These are phyloP conservation scores for Brachypteracias leptosomus DNA, from an alignment of 2,113 vertebrate genomes.

Conservation along the genomic window DNA sequence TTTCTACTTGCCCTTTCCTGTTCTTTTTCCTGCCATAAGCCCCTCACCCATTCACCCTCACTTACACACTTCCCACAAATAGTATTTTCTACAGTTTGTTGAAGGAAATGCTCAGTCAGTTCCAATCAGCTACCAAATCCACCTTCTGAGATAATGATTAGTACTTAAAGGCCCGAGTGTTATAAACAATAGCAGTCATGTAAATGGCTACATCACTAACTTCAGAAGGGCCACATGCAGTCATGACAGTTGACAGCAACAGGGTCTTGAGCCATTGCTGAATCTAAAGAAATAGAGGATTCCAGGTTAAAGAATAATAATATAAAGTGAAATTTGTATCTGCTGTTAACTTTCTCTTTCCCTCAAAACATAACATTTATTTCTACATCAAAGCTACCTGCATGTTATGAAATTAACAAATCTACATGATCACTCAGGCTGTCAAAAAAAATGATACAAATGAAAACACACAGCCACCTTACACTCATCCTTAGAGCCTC, in stretches of 20 bases:
- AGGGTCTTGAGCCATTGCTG: neutral
- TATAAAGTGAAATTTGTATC: neutral
- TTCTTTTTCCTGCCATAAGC: constrained; percentile 52
- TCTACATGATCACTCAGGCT: neutral
- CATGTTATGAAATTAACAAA: neutral
- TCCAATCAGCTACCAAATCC: neutral
- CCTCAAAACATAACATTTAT: neutral
- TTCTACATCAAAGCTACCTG: neutral
- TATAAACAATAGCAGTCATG: neutral
- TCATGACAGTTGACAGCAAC: neutral
- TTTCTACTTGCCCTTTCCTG: constrained; percentile 58
- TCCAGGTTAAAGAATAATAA: neutral
- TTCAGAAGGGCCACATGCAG: neutral
- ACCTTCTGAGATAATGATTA: neutral
- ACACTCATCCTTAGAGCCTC: neutral
- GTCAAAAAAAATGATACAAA: neutral
- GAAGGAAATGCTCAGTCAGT: constrained; percentile 21
- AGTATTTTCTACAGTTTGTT: constrained; percentile 41
- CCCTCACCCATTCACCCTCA: constrained; percentile 29
- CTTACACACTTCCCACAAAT: constrained; percentile 14
- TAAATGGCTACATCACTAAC: fast-evolving
- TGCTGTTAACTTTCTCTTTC: neutral
- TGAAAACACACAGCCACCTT: neutral
- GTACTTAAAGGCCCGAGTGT: neutral
- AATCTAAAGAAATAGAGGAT: neutral